Conservation (phyloP, 2,113 vertebrate genomes). For the Malaclemys terrapin region DNA sequence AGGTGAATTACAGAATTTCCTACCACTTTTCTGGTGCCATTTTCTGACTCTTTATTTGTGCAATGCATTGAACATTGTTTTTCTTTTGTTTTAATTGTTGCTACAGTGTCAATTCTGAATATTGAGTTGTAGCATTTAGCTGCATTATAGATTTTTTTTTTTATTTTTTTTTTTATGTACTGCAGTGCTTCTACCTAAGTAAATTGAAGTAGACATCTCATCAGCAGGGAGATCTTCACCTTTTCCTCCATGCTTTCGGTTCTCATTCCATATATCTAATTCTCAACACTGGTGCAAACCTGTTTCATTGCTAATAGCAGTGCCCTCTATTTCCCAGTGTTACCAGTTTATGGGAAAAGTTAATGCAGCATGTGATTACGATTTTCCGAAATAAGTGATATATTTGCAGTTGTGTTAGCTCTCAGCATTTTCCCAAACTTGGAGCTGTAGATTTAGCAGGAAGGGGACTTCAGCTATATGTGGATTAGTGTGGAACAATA, state of each 20-base stretch:
- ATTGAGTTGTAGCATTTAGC: neutral
- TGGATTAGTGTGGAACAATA: conserved; percentile 16
- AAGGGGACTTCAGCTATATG: conserved; percentile 4
- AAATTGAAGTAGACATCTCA: neutral
- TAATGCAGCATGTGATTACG: conserved; percentile 36
- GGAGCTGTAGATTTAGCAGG: neutral
- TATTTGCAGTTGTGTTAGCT: conserved; percentile 29
- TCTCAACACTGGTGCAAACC: neutral
- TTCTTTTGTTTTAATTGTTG: neutral
- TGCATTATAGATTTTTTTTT: neutral
- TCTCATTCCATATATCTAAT: conserved; percentile 1
- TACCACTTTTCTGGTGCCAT: neutral
- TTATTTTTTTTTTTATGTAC: neutral
- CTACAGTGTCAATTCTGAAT: neutral
- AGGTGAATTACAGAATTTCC: neutral
- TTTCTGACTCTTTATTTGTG: neutral
- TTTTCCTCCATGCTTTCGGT: neutral
- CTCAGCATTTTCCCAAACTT: neutral
- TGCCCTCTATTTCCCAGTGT: conserved; percentile 19
- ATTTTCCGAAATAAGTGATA: conserved; percentile 28
- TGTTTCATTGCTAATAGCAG: neutral
- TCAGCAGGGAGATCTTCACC: neutral
- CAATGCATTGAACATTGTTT: neutral
- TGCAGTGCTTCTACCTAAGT: neutral
- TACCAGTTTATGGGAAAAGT: conserved; percentile 5